Evolutionary conservation across 2,888 invertebrate genomes (phyloP), one percentile per base, ranked within the genome.

Genomic region (Serripes groenlandicus): DNA sequence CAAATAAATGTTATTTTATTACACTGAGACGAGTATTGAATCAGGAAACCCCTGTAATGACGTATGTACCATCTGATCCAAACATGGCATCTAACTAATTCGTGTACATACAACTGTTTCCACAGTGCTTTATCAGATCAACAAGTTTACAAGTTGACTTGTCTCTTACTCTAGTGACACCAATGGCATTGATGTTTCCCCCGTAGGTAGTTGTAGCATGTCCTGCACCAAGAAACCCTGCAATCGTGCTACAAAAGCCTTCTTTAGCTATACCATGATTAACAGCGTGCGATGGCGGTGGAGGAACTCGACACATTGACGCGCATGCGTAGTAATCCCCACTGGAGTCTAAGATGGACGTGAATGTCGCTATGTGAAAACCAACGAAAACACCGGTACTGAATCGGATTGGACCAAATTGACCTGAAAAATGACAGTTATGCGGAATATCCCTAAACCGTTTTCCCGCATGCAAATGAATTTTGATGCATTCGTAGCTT

Each of bases 261-360:
- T 98, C 98, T 0, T 97, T 96, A 62, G 97, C 88, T 11, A 92
- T 90, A 28, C 92, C 92, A 37, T 98, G 96, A 95, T 98, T 98
- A 90, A 98, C 97, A 0, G 97, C 97, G 94, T 97, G 97, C 5
- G 97, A 95, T 0, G 98, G 98, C 0, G 98, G 98, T 0, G 97
- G 96, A 0, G 97, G 97, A 0, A 97, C 97, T 34, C 96, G 97
- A 62, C 95, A 93, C 66, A 95, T 93, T 72, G 95, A 90, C 9
- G 98, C 97, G 0, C 97, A 97, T 11, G 97, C 97, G 69, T 97
- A 97, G 95, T 98, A 98, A 94, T 98, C 98, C 91, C 97, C 97
- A 85, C 97, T 96, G 15, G 91, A 91, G 71, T 92, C 92, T 54
- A 92, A 79, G 18, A 92, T 86, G 0, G 92, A 92, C 5, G 88